Percentiles rank a stretch among this genome's conserved stretches.
These are phyloP conservation scores for Mastacembelus armatus DNA, from an alignment of 2,797 vertebrate genomes.

Conservation along the genomic window DNA sequence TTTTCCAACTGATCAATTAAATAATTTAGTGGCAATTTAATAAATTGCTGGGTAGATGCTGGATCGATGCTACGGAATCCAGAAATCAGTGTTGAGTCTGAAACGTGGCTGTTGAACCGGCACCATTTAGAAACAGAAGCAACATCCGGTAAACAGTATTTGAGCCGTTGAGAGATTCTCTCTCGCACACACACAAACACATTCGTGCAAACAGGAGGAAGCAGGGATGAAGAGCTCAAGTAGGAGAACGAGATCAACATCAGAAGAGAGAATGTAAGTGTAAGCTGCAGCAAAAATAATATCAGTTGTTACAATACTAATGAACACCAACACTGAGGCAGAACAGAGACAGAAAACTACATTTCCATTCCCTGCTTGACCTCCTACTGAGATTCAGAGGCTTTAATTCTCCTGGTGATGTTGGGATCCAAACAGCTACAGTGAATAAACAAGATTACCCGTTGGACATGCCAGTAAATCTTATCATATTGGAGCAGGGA, in stretches of 20 bases:
- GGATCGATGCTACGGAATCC: slow-evolving; percentile 59
- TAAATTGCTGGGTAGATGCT: slow-evolving; percentile 41
- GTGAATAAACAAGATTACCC: slow-evolving; percentile 85
- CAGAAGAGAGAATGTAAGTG: slow-evolving; percentile 31
- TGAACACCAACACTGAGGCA: slow-evolving; percentile 61
- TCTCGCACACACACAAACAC: not conserved
- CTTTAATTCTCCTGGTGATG: slow-evolving; percentile 82
- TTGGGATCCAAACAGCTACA: slow-evolving; percentile 80
- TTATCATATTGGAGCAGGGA: slow-evolving; percentile 82
- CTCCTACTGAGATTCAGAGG: slow-evolving; percentile 72
- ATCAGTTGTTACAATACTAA: slow-evolving; percentile 68
- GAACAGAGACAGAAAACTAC: slow-evolving; percentile 61
- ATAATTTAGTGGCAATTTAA: slow-evolving; percentile 65
- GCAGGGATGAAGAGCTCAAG: slow-evolving; percentile 32
- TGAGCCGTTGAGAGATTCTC: not conserved
- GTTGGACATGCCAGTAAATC: slow-evolving; percentile 83
- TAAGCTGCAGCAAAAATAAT: slow-evolving; percentile 52
- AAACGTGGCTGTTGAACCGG: slow-evolving; percentile 10
- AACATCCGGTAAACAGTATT: not conserved
- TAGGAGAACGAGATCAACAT: slow-evolving; percentile 30
- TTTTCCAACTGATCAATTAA: slow-evolving; percentile 60
- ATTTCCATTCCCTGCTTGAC: slow-evolving; percentile 68
- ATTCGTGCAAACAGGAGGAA: not conserved
- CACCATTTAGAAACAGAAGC: slow-evolving; percentile 10
- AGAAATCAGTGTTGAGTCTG: slow-evolving; percentile 30